These are phyloP conservation scores for Albula goreensis DNA, from an alignment of 2,113 vertebrate species.

Conservation along the genomic window DNA sequence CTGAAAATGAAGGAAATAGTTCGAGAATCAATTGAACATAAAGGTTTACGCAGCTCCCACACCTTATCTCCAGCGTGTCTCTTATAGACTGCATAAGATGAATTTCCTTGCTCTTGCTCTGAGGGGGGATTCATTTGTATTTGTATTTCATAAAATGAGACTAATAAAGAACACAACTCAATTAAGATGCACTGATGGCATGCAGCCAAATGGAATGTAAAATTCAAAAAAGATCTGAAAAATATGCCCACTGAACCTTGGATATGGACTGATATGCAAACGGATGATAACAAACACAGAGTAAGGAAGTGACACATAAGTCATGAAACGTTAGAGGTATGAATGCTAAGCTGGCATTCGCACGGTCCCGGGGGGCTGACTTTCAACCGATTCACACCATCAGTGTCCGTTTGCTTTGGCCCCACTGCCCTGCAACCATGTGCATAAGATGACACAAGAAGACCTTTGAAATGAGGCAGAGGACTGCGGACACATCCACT, in stretches of 20 bases:
- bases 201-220: background rate
- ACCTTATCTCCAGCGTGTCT: constrained; percentile 47
- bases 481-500: background rate
- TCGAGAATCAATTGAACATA: constrained; percentile 49
- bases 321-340: background rate
- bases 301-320: background rate
- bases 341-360: background rate
- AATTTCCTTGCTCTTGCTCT: background rate
- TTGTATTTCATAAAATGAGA: background rate
- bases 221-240: background rate
- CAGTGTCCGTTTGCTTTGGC: background rate
- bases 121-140: background rate
- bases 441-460: background rate
- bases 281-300: background rate
- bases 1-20: constrained; percentile 40
- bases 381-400: background rate
- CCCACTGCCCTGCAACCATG: background rate
- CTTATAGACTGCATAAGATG: constrained; percentile 27
- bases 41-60: constrained; percentile 36
- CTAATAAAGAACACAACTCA: background rate
- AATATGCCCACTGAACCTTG: background rate
- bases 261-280: background rate
- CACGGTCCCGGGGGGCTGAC: background rate
- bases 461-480: background rate
- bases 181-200: background rate